Conservation (phyloP, 2,797 vertebrate species). For the Gallinago nigripennis region DNA sequence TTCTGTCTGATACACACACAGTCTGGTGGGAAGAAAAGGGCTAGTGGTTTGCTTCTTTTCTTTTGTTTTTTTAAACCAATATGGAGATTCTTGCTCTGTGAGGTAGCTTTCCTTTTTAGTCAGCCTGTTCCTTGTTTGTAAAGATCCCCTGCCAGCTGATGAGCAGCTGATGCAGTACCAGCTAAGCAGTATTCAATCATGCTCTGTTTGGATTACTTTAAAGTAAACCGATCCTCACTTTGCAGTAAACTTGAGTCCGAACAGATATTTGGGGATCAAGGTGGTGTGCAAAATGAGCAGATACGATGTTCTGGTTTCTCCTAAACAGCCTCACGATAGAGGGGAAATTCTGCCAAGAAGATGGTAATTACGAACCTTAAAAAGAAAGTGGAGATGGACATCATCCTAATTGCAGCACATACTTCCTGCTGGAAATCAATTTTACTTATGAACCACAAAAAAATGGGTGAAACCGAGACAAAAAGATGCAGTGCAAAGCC, state of each 20-base stretch:
- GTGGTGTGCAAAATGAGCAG: neutral
- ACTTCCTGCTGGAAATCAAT: neutral
- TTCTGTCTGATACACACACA: neutral
- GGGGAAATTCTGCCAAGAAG: neutral
- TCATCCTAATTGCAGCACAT: neutral
- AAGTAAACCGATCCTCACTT: neutral
- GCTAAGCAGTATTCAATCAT: neutral
- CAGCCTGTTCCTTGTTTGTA: rapidly evolving
- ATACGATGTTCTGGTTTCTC: neutral
- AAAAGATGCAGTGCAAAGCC: neutral
- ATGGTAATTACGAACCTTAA: neutral
- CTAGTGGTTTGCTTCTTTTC: neutral
- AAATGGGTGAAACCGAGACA: neutral
- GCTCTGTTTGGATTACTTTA: neutral
- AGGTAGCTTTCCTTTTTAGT: neutral
- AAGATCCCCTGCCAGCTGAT: neutral
- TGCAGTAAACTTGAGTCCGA: neutral
- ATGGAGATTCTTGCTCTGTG: neutral
- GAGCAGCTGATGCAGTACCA: neutral
- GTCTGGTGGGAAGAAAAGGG: neutral
- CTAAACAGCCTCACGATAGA: neutral
- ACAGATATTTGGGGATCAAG: neutral
- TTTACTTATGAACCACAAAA: neutral
- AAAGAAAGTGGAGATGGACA: neutral
- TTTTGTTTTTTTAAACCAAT: neutral